Evolutionary conservation across 2,797 vertebrate species (phyloP), one percentile per base, ranked within the genome.

Genomic region (Galagoides demidoff): DNA sequence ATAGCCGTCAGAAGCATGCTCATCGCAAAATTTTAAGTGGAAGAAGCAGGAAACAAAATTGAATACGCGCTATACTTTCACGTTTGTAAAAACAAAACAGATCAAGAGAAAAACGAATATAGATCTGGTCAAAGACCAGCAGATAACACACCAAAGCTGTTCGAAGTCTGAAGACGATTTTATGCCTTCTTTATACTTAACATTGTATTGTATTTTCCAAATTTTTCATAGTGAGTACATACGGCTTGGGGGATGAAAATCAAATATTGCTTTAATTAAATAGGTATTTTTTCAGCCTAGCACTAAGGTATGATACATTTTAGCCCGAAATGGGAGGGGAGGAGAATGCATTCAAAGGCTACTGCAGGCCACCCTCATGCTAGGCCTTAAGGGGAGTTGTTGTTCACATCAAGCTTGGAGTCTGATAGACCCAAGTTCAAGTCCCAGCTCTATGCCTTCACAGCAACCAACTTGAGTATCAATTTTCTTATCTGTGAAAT

Each of bases 11-110:
- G 74, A 31, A 71, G 68, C 16, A 37, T 70, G 39, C 59, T 79
- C 29, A 19, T 57, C 25, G 14, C 55, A 23, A 45, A 66, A 71
- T 27, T 76, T 34, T 64, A 81, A 45, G 55, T 77, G 31, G 61
- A 73, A 81, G 92, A 61, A 88, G 20, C 45, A 86, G 31, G 37
- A 70, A 90, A 34, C 17, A 45, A 70, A 84, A 71, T 0, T 70
- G 49, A 34, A 49, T 79, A 59, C 12, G 43, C 5, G 12, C 11
- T 81, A 14, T 29, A 55, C n/a, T 81, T 43, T 14, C 73, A 85
- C 66, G 43, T 79, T 76, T 85, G 34, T 93, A 73, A 92, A 61
- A 95, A 49, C 23, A 86, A 9, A 85, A 39, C 12, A 94, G 89
- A 85, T 68, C 22, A n/a, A 31, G 70, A 82, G n/a, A 45, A 57